Conservation (phyloP, 2,797 vertebrate genomes). For the Eidolon dupreanum region DNA sequence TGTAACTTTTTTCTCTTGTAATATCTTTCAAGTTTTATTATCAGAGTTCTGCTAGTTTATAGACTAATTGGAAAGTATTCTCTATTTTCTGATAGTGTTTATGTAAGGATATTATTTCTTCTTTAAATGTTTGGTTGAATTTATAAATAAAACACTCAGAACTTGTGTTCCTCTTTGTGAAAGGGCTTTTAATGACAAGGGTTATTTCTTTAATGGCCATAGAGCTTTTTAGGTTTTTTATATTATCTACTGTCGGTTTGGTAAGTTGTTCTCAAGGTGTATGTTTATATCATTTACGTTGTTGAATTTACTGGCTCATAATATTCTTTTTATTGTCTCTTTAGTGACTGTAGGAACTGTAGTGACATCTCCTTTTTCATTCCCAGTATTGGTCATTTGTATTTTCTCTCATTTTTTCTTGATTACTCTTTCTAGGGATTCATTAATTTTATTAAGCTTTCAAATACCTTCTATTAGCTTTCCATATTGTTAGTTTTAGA, state of each 20-base stretch:
- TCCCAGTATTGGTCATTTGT: background rate
- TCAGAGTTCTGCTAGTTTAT: background rate
- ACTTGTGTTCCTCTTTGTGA: background rate
- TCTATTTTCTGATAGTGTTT: conserved; percentile 18
- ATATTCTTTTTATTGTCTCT: background rate
- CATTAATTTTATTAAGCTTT: background rate
- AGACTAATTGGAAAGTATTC: background rate
- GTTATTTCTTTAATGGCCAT: background rate
- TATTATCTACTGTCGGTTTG: background rate
- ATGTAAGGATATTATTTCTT: conserved; percentile 8
- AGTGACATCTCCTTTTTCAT: background rate
- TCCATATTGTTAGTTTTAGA: background rate
- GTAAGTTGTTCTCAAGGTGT: background rate
- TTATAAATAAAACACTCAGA: background rate
- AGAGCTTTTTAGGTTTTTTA: background rate
- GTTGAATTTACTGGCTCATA: background rate
- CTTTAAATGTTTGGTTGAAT: background rate
- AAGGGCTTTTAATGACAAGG: background rate
- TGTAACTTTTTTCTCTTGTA: background rate
- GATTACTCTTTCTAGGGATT: background rate
- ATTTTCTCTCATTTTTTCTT: conserved; percentile 21
- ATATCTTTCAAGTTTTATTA: background rate
- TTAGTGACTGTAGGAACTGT: background rate
- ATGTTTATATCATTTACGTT: background rate
- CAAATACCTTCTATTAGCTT: background rate